Conservation (phyloP, 2,888 invertebrate genomes). For the Diaprepes abbreviatus region DNA sequence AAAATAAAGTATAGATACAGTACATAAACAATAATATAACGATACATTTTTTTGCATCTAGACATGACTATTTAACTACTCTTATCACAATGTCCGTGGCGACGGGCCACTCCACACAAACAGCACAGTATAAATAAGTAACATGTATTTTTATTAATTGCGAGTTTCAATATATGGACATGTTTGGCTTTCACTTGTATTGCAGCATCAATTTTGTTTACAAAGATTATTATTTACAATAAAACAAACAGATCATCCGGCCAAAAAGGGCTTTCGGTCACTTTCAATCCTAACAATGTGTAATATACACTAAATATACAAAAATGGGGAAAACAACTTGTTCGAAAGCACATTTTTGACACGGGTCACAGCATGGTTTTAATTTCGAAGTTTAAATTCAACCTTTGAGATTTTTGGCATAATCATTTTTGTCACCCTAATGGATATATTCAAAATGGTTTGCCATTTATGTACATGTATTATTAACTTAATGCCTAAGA, state of each 20-base stretch:
- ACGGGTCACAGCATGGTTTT: slow-evolving; percentile 26
- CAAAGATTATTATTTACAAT: slow-evolving; percentile 56
- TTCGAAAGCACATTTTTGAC: slow-evolving; percentile 31
- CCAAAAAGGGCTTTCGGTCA: slow-evolving; percentile 49
- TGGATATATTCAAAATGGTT: slow-evolving; percentile 45
- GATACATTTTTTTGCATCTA: slow-evolving; percentile 66
- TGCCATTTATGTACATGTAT: slow-evolving; percentile 35
- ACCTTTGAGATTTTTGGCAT: slow-evolving; percentile 29
- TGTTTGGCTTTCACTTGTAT: slow-evolving; percentile 63
- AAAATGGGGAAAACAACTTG: slow-evolving; percentile 34
- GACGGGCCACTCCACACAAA: slow-evolving; percentile 63
- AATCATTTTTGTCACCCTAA: slow-evolving; percentile 27
- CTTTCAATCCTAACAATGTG: slow-evolving; percentile 52
- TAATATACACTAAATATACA: slow-evolving; percentile 54
- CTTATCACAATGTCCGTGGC: slow-evolving; percentile 68
- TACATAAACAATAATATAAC: slow-evolving; percentile 68
- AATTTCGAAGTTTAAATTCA: neutral
- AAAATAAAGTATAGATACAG: slow-evolving; percentile 68
- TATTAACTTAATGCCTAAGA: slow-evolving; percentile 44
- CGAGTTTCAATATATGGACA: slow-evolving; percentile 64
- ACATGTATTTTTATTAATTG: slow-evolving; percentile 66
- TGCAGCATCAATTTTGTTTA: slow-evolving; percentile 59
- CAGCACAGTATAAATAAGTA: slow-evolving; percentile 69
- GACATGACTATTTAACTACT: slow-evolving; percentile 67
- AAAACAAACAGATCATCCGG: slow-evolving; percentile 46